A percentile compares a stretch with the other conserved stretches of the same genome.
phyloP scores from a whole-genome alignment of 2,888 invertebrate genomes.

The Ornithoptera alexandrae region DNA sequence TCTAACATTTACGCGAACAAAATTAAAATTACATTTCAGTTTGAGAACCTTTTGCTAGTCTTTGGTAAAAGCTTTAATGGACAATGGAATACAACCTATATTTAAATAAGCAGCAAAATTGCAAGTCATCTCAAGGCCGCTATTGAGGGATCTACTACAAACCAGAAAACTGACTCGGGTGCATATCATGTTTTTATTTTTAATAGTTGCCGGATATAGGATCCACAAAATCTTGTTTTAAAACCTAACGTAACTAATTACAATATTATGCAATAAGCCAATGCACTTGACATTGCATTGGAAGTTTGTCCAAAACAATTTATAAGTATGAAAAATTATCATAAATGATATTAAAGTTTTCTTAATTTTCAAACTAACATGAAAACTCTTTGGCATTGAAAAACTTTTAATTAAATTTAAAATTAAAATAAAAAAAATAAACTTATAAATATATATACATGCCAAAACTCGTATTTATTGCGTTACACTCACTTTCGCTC shows the following conservation, averaged over 20 bases:
- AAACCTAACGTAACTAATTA: background rate
- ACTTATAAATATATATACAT: background rate
- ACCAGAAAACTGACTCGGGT: no score
- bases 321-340: background rate
- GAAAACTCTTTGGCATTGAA: background rate
- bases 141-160: no score
- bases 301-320: background rate
- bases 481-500: slow-evolving; percentile 23
- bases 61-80: no score
- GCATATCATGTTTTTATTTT: no score
- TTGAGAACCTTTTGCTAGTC: no score
- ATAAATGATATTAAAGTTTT: background rate
- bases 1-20: background rate
- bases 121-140: no score
- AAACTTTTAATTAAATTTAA: no score
- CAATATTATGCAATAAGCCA: background rate
- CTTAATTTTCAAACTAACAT: background rate
- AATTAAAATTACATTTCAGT: background rate
- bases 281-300: background rate
- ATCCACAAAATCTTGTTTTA: background rate
- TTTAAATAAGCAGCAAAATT: no score
- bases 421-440: background rate
- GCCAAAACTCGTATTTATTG: slow-evolving; percentile 6
- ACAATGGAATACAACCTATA: no score
- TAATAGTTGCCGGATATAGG: background rate